Evolutionary conservation across 2,113 vertebrate species (phyloP), one percentile per base, ranked within the genome.

Genomic region (Onychostruthus taczanowskii): DNA sequence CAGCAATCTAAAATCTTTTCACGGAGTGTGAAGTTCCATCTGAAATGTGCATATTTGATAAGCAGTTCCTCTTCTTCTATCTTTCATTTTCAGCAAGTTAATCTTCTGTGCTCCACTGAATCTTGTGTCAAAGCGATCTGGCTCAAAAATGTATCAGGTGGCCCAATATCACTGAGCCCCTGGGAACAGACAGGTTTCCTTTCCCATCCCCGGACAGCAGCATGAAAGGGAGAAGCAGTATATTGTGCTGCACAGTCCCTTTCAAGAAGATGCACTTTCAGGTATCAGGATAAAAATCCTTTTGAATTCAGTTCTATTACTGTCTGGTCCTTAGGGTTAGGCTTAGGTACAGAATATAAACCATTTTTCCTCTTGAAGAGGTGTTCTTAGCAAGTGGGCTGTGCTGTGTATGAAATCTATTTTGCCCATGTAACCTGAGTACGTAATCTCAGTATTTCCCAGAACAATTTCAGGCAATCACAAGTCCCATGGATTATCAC

Each of bases 1-100:
- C 98, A 98, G 97, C 97, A 98, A 98, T 98, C 98, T 98, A 98
- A 98, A 98, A 98, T 98, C 98, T 98, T 97, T 97, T 96, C 98
- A 96, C 87, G 33, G 96, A 97, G 97, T 98, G 98, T 97, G 97
- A 98, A 98, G 97, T 97, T 98, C 96, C 96, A 98, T 98, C 97
- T 97, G 96, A 98, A 98, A 98, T 97, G 98, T 98, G 98, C 97
- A 98, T 98, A 98, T 98, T 97, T 98, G 97, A 98, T 98, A 98
- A 98, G 97, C 95, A 96, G 91, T 91, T 96, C 79, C 30, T 90
- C 82, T 79, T 95, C 95, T 96, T 97, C 96, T 97, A 90, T 97
- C 97, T 98, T 98, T 96, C 97, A 97, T 98, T 98, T 97, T 96
- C 96, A 90, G 95, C 94, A 98, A 98, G 96, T 97, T 98, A 98